Evolutionary conservation across 2,888 invertebrate species (phyloP), one percentile per base, ranked within the genome.

Genomic region (Falcaria lacertinaria): DNA sequence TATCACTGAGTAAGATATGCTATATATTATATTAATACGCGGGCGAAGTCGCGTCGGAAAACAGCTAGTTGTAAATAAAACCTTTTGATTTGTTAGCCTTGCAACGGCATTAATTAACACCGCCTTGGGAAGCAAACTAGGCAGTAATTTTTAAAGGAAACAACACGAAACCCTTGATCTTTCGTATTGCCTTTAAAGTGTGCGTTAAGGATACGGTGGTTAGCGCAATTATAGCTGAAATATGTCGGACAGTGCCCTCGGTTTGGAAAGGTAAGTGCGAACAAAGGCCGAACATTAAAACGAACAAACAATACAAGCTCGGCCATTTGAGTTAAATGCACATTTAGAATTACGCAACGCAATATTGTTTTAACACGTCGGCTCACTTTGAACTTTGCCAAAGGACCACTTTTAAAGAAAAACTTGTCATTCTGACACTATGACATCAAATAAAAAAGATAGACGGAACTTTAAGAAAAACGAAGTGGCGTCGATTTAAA

Each of bases 161-260:
- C 48, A 48, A 47, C 17, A 33, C 32, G 16, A 17, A 52, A 57
- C 56, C 79, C 80, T 79, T 82, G 81, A 77, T 69, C 74, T 82
- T 80, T 79, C 45, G 28, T 51, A 65, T 50, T 42, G 60, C 63
- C 54, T 60, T 64, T 65, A 56, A 55, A 54, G 52, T 50, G 43
- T 42, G 15, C 19, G 42, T 52, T 57, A 74, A 75, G 71, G 69
- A 69, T 69, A 69, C 44, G 51, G 42, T 60, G 62, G 64, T 72
- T 69, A 68, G 45, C 50, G 46, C 50, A 48, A 53, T 52, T 46
- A 47, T 49, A 33, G 43, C 39, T 14, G 39, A 45, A 34, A 25
- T 25, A 22, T 37, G 19, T 14, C 22, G 19, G 15, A 37, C 37
- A 22, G 22, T 37, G 37, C 37, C 37, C 37, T 37, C 37, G 37